Percentiles rank a stretch among this genome's conserved stretches.
Evolutionary conservation across 2,888 invertebrate genomes (phyloP).

Genomic region (Luperina nickerlii): DNA sequence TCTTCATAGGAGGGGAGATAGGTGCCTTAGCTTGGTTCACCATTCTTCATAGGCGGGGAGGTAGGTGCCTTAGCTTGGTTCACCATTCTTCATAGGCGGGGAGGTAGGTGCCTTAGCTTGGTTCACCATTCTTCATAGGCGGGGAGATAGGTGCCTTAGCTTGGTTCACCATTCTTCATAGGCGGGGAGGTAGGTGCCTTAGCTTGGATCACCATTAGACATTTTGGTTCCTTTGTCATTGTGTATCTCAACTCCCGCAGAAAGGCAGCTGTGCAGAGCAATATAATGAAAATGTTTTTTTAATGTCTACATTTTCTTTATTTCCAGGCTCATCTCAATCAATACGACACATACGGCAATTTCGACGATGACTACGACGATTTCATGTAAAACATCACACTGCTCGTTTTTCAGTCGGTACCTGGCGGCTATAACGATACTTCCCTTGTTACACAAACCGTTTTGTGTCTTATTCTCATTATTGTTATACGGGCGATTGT

Average conservation of each 20-base stretch:
- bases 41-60: no score
- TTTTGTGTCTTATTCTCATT: conserved; percentile 52
- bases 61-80: not conserved
- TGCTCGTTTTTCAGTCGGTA: conserved; percentile 49
- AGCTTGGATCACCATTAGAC: not conserved
- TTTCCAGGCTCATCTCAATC: conserved; percentile 91
- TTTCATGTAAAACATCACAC: conserved; percentile 92
- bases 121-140: no score
- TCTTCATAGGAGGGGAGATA: no score
- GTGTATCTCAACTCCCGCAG: no score
- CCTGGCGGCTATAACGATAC: conserved; percentile 54
- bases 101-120: not conserved
- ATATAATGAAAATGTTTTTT: not conserved
- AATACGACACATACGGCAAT: conserved; percentile 92
- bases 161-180: not conserved
- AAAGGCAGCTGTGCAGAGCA: not conserved
- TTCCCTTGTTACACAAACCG: conserved; percentile 39
- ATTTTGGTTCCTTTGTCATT: not conserved
- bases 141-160: no score
- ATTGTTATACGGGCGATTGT: conserved; percentile 56
- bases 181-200: no score
- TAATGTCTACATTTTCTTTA: conserved; percentile 37
- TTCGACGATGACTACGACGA: conserved; percentile 93
- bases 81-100: no score
- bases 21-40: not conserved